Evolutionary conservation across 2,888 invertebrate genomes (phyloP), one percentile per base, ranked within the genome.

Genomic region (Rhyacophila evoluta): DNA sequence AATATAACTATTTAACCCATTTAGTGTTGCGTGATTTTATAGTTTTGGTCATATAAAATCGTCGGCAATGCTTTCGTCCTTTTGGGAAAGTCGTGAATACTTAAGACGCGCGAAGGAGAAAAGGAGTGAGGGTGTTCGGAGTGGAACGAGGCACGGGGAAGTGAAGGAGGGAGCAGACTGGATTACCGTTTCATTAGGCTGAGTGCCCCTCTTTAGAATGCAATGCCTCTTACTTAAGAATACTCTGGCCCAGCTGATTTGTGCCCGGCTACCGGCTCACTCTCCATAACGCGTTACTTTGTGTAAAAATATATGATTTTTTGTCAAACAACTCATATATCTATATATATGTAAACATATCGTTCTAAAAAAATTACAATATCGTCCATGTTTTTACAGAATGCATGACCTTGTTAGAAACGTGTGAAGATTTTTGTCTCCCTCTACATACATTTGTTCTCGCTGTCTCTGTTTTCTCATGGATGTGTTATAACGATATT

Each of bases 111-210:
- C 19, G 55, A 55, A 55, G 55, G 55, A 55, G 55, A 55, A 55
- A 55, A 55, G 55, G 55, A 55, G 55, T 55, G 8, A 19, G 10
- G 55, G 25, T 19, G 55, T 4, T 19, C 19, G 55, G 38, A 37
- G 72, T 38, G 8, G 25, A n/a, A n/a, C 15, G 72, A 6, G 11
- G 15, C 11, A 19, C 72, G 38, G 12, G 36, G 37, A n/a, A 8
- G 5, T 85, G 85, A 83, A 85, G 86, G 86, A 86, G 85, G 86
- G 19, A 19, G 55, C 25, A 37, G 33, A 55, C 86, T 85, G 88
- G 88, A 89, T 89, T 89, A 89, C 87, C 88, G 88, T 89, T 89
- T 89, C 89, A 89, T 89, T 89, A 89, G 87, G 87, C 87, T 88
- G 88, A 89, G 89, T 89, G 89, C 88, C 88, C 86, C 86, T 85